Evolutionary conservation across 2,113 vertebrate species (phyloP), one percentile per base, ranked within the genome.

Genomic region (Chaenocephalus aceratus): DNA sequence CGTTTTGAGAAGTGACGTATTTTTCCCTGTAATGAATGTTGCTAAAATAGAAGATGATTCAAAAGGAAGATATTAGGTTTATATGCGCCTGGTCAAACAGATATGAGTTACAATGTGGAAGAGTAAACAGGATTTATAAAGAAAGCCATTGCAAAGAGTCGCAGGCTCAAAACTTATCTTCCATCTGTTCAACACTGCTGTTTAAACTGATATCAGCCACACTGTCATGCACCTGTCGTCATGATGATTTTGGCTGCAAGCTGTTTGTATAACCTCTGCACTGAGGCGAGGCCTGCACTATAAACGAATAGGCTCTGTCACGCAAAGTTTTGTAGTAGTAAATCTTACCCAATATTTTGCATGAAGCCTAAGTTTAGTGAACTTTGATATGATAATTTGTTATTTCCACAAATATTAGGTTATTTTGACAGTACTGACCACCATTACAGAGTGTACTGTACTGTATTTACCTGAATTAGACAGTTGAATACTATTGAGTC

Each of bases 21-120:
- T 15, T 52, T 9, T 46, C 8, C 30, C 13, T 0, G 7, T 59
- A 36, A 65, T 7, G 46, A 23, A 34, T 11, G 21, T 6, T 34
- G 0, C 30, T 46, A n/a, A 41, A 36, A 58, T n/a, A 21, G 15
- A 52, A 14, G 1, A 53, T 54, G 13, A 52, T 13, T 68, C 1
- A 71, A 16, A 36, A 9, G 21, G 1, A 9, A 48, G 21, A 18
- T 2, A 36, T 15, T 23, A 61, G 30, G 49, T 72, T 64, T 72
- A 64, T 12, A 16, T 18, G 26, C 10, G 58, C n/a, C 80, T 80
- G 58, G n/a, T 80, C 63, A 54, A 83, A 80, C 72, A 73, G 68
- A 77, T 70, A 16, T 3, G 63, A 73, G 68, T 36, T 65, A 73
- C 77, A 60, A 73, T 58, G n/a, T 18, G 13, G 9, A 64, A 48